Evolutionary conservation across 2,888 invertebrate genomes (phyloP).

Genomic region (Scaptomyza polygonia): DNA sequence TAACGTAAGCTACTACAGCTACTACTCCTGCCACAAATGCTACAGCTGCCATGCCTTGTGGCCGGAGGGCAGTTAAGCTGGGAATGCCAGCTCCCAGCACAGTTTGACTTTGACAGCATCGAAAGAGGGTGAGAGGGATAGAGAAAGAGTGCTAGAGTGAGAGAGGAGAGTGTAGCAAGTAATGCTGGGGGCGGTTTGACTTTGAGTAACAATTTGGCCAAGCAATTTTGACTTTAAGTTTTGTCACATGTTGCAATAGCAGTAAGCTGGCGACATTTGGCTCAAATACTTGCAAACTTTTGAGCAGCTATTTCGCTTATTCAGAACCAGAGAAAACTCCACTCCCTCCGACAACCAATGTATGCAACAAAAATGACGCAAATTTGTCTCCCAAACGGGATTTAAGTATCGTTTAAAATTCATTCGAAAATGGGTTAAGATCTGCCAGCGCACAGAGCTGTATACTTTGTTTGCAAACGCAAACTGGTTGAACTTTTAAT

Average conservation of each 20-base stretch:
- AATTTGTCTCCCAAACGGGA: slow-evolving; percentile 3
- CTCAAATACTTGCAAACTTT: slow-evolving; percentile 23
- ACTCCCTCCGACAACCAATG: neutral
- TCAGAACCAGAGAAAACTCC: neutral
- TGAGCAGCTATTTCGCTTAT: slow-evolving; percentile 16
- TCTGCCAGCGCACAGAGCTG: neutral
- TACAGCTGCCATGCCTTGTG: slow-evolving; percentile 65
- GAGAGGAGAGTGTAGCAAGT: neutral
- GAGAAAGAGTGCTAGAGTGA: too few relatives aligned
- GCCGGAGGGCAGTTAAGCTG: slow-evolving; percentile 38
- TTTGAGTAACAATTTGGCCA: slow-evolving; percentile 58
- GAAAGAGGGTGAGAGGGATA: neutral
- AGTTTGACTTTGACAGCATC: slow-evolving; percentile 45
- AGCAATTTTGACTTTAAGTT: slow-evolving; percentile 58
- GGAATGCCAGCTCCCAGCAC: slow-evolving; percentile 29
- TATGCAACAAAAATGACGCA: slow-evolving; percentile 17
- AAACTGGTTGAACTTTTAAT: neutral
- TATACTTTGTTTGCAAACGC: neutral
- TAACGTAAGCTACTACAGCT: slow-evolving; percentile 60
- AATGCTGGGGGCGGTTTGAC: slow-evolving; percentile 31
- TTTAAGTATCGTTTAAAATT: neutral
- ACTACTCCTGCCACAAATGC: slow-evolving; percentile 63
- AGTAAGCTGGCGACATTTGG: slow-evolving; percentile 27
- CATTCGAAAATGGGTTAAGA: neutral
- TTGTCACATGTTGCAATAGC: slow-evolving; percentile 39